These are phyloP conservation scores for Thysanoteuthis rhombus DNA, from an alignment of 2,888 invertebrate species.

Conservation along the genomic window DNA sequence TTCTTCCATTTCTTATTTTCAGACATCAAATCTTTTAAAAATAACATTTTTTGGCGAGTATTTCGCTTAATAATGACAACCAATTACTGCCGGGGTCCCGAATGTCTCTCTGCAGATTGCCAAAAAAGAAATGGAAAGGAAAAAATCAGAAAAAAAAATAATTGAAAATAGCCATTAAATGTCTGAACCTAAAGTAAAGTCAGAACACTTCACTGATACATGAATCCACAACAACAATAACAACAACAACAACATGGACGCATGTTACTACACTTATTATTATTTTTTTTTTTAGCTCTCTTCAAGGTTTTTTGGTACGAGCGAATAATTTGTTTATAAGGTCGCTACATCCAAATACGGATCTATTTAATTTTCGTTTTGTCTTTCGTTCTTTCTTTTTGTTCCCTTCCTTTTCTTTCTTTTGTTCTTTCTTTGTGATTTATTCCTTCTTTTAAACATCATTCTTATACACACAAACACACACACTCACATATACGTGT, in stretches of 20 bases:
- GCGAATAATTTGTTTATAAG: background rate
- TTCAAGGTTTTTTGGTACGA: background rate
- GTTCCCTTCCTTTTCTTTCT: too few species aligned
- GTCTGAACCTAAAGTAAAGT: background rate
- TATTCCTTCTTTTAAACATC: background rate
- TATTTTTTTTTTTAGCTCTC: background rate
- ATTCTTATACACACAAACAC: too few species aligned
- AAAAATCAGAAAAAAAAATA: background rate
- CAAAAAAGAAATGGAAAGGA: background rate
- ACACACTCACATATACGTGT: too few species aligned
- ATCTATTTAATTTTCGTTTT: background rate
- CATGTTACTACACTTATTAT: background rate
- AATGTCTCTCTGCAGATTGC: background rate
- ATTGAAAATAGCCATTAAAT: background rate
- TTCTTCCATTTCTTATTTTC: background rate
- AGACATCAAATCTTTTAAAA: constrained; percentile 12
- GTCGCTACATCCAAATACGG: background rate
- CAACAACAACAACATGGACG: background rate
- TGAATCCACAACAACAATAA: background rate
- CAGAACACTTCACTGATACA: background rate
- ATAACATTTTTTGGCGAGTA: background rate
- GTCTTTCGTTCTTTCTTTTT: background rate
- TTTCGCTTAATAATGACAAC: background rate
- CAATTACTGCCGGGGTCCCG: constrained; percentile 12
- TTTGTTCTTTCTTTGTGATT: too few species aligned